These are phyloP conservation scores for Megalops cyprinoides DNA, from an alignment of 2,797 vertebrate species.

Conservation along the genomic window DNA sequence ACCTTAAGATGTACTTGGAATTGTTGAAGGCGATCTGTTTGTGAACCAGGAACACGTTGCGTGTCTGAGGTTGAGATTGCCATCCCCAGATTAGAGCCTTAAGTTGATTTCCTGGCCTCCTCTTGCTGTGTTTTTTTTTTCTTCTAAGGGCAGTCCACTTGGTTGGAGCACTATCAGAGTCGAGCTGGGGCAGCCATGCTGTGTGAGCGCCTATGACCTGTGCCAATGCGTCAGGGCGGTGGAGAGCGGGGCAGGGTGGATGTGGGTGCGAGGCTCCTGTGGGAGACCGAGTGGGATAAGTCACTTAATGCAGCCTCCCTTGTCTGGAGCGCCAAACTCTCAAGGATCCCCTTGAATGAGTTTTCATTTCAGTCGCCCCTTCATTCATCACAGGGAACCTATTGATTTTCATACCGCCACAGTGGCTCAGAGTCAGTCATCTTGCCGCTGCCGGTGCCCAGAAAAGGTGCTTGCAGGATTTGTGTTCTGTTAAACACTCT, in stretches of 20 bases:
- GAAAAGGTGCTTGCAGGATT: not conserved
- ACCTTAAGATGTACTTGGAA: too few relatives aligned
- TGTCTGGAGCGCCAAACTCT: slow-evolving; percentile 12
- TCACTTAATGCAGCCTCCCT: not conserved
- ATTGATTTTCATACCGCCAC: slow-evolving; percentile 39
- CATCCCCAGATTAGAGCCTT: not conserved
- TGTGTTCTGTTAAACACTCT: not conserved
- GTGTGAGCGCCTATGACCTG: not conserved
- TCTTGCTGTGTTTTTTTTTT: not conserved
- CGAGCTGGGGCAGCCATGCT: not conserved
- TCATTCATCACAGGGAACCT: slow-evolving; percentile 34
- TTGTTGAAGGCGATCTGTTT: not conserved
- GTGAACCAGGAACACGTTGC: not conserved
- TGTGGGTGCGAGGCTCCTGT: slow-evolving; percentile 25
- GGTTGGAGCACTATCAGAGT: not conserved
- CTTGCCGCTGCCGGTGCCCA: not conserved
- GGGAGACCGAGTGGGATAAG: slow-evolving; percentile 39
- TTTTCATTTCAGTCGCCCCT: slow-evolving; percentile 42
- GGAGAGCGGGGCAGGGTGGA: not conserved
- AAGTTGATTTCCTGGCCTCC: not conserved
- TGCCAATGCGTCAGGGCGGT: not conserved
- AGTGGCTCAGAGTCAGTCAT: not conserved
- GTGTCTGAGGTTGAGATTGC: not conserved
- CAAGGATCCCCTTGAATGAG: not conserved
- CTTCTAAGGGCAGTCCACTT: not conserved